Percentiles rank a stretch among this genome's conserved stretches.
phyloP scores from a whole-genome alignment of 2,113 vertebrate species.

The Syrmaticus mikado region DNA sequence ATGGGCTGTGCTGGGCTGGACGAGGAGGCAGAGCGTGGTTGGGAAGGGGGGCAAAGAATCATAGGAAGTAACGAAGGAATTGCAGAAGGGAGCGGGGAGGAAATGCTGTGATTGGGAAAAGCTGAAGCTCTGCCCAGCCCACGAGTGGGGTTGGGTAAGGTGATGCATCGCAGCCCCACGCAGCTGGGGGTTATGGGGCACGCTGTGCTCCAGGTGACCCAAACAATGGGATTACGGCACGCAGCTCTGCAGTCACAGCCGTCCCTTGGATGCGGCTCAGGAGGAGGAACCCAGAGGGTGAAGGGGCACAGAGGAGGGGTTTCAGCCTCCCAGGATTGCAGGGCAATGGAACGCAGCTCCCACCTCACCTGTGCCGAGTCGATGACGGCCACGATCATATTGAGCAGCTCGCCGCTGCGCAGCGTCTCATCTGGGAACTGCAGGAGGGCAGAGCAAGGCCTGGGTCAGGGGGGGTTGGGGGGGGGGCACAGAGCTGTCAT shows the following conservation, averaged over 20 bases:
- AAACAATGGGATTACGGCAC: too few species aligned
- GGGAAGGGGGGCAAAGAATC: background rate
- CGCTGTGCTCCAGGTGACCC: too few species aligned
- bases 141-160: background rate
- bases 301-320: too few species aligned
- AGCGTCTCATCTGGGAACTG: constrained; percentile 97
- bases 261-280: too few species aligned
- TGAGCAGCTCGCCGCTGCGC: constrained; percentile 92
- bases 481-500: background rate
- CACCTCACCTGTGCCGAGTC: constrained; percentile 87
- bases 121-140: background rate
- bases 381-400: constrained; percentile 98
- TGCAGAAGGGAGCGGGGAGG: background rate
- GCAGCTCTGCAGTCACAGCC: too few species aligned
- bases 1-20: background rate
- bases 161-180: too few species aligned
- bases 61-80: background rate
- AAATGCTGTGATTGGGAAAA: background rate
- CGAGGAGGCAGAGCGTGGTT: background rate
- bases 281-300: too few species aligned
- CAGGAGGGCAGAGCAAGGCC: background rate
- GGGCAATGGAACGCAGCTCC: background rate
- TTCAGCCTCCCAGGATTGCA: too few species aligned
- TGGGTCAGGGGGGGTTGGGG: background rate
- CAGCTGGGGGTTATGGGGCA: too few species aligned